Conservation (phyloP, 2,888 invertebrate species). For the Acronicta alni region DNA sequence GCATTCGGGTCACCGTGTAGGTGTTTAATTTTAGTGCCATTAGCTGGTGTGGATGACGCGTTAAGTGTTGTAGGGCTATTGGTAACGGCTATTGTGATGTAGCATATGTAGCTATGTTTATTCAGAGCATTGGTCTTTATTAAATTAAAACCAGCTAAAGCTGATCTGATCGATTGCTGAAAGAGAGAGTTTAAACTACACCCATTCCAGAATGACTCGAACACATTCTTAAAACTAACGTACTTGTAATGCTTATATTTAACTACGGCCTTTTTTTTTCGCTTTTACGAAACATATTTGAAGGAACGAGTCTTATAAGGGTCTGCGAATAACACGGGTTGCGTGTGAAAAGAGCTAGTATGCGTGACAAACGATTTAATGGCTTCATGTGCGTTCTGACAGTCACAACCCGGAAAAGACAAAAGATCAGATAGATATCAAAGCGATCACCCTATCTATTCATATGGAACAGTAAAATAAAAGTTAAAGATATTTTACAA, state of each 20-base stretch:
- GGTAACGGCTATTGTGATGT: background rate
- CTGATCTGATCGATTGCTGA: too few species aligned
- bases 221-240: too few species aligned
- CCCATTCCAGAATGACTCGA: too few species aligned
- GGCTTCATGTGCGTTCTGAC: slow-evolving; percentile 23
- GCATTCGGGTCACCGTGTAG: slow-evolving; percentile 37
- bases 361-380: slow-evolving; percentile 43
- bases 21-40: slow-evolving; percentile 25
- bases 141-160: too few species aligned
- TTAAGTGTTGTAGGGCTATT: background rate
- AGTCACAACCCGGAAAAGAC: slow-evolving; percentile 29
- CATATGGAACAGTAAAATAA: slow-evolving; percentile 47
- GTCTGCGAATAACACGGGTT: slow-evolving; percentile 20
- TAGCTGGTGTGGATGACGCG: slow-evolving; percentile 20
- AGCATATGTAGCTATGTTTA: background rate
- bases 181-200: too few species aligned
- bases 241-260: too few species aligned
- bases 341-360: slow-evolving; percentile 28
- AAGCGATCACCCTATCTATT: slow-evolving; percentile 47
- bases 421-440: slow-evolving; percentile 40
- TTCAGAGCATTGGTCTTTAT: too few species aligned
- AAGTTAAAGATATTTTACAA: slow-evolving; percentile 34
- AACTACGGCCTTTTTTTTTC: too few species aligned
- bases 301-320: background rate
- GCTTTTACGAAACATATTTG: too few species aligned